Conservation (phyloP, 2,797 vertebrate genomes). For the Strix occidentalis region DNA sequence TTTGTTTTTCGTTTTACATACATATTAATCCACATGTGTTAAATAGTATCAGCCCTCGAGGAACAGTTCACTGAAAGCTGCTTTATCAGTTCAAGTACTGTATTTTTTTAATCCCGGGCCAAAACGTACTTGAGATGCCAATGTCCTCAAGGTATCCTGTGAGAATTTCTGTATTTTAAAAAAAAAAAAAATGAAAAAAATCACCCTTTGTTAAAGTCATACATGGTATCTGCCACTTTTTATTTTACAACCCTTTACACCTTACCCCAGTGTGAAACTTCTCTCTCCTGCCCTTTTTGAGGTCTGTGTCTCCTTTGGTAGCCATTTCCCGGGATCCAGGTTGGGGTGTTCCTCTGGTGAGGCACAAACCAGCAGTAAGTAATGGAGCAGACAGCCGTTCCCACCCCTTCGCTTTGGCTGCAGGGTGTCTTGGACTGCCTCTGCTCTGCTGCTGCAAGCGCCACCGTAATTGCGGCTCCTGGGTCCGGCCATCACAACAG, state of each 20-base stretch:
- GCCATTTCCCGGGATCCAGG: background rate
- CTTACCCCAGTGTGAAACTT: background rate
- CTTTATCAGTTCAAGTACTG: background rate
- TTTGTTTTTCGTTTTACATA: conserved; percentile 18
- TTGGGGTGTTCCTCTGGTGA: background rate
- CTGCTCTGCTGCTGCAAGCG: background rate
- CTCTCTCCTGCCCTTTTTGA: background rate
- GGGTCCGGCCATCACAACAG: background rate
- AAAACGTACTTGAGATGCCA: background rate
- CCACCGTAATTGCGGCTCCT: rapidly evolving
- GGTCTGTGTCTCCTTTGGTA: background rate
- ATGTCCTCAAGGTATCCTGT: background rate
- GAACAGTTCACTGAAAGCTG: conserved; percentile 1
- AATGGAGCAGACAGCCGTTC: background rate
- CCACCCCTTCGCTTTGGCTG: background rate
- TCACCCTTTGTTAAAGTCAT: background rate
- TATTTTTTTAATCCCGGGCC: conserved; percentile 39
- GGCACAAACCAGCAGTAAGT: background rate
- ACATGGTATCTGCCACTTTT: background rate
- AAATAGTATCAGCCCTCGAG: background rate
- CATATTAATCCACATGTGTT: conserved; percentile 32
- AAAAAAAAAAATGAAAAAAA: background rate
- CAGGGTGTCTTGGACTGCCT: background rate
- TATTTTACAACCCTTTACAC: background rate
- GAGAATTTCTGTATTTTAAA: background rate